phyloP scores from a whole-genome alignment of 2,113 vertebrate genomes.

The Cranoglanis bouderius region DNA sequence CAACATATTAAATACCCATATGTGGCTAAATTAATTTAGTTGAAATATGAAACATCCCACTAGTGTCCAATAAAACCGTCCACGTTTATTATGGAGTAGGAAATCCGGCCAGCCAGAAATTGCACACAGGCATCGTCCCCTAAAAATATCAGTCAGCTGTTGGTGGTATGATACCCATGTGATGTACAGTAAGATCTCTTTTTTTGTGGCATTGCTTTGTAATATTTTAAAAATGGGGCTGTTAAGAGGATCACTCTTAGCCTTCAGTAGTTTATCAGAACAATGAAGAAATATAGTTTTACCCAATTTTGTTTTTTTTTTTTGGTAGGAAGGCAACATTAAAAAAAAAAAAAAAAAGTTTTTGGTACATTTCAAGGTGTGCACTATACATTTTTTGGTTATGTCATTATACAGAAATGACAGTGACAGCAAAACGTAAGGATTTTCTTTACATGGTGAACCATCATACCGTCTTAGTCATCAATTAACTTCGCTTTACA shows the following conservation, averaged over 20 bases:
- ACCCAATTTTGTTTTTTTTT: neutral
- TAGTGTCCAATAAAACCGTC: slow-evolving; percentile 33
- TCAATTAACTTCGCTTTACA: neutral
- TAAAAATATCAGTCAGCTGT: neutral
- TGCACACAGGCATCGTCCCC: slow-evolving; percentile 47
- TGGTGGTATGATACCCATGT: neutral
- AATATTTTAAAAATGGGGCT: neutral
- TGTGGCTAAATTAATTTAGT: slow-evolving; percentile 49
- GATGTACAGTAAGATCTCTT: neutral
- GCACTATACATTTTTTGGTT: neutral
- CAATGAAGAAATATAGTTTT: neutral
- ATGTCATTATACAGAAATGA: neutral
- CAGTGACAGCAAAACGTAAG: neutral
- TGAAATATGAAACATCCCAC: slow-evolving; percentile 36
- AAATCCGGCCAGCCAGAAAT: slow-evolving; percentile 76
- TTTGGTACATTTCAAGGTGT: neutral
- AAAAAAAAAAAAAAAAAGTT: too few species aligned
- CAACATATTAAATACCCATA: slow-evolving; percentile 65
- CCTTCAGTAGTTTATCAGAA: neutral
- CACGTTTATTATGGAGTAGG: slow-evolving; percentile 44
- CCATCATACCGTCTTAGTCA: neutral
- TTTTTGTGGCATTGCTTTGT: neutral
- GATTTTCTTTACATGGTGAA: neutral
- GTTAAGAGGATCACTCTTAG: neutral
- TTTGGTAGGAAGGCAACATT: neutral